Conservation (phyloP, 2,888 invertebrate genomes). For the Caenorhabditis plicata region DNA sequence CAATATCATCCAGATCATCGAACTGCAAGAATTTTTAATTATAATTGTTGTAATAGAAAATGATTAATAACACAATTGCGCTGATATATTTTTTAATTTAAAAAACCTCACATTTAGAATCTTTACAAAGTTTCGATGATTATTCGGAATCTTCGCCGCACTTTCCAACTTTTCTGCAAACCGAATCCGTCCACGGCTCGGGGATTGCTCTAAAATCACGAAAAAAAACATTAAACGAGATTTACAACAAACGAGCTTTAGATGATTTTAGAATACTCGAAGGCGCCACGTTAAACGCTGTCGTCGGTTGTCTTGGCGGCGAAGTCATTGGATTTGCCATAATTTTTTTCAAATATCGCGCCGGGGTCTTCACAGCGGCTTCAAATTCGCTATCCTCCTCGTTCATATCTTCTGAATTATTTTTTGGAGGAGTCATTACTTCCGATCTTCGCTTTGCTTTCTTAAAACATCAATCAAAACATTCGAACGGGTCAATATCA, state of each 20-base stretch:
- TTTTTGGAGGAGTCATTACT: not conserved
- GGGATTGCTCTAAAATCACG: not conserved
- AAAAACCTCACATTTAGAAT: not conserved
- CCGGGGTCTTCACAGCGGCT: not conserved
- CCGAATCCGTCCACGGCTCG: conserved; percentile 5
- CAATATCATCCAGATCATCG: too few species aligned
- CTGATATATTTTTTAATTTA: too few species aligned
- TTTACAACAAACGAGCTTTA: not conserved
- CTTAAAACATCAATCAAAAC: not conserved
- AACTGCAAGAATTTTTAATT: too few species aligned
- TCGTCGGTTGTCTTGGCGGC: not conserved
- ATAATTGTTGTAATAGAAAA: too few species aligned
- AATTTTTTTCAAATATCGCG: not conserved
- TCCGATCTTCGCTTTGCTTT: not conserved
- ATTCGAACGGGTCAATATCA: not conserved
- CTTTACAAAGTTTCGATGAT: not conserved
- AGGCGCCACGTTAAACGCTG: not conserved
- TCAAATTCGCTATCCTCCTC: not conserved
- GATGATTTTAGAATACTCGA: conserved; percentile 3
- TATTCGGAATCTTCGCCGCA: too few species aligned
- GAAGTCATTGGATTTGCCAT: not conserved
- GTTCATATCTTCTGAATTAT: not conserved
- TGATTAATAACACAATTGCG: too few species aligned
- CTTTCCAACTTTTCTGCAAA: too few species aligned
- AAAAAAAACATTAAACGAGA: not conserved